A percentile compares a stretch with the other conserved stretches of the same genome.
Conservation (phyloP, 1,140 invertebrate genomes). For the Antheraea pernyi region DNA sequence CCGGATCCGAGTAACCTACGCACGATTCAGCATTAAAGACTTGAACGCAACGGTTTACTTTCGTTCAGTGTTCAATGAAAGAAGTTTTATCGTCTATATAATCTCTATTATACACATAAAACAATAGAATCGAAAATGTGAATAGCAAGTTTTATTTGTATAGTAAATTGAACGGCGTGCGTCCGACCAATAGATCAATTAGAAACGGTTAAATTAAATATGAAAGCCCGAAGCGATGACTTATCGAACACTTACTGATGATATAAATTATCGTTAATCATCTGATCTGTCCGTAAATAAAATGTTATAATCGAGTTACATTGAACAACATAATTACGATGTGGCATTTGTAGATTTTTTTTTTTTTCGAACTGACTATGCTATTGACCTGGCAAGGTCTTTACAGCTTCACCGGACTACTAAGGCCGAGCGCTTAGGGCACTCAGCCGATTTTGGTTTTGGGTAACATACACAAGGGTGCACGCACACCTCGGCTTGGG, state of each 20-base stretch:
- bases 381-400: too few species aligned
- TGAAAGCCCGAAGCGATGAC: slow-evolving; percentile 25
- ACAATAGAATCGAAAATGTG: background rate
- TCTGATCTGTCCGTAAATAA: slow-evolving; percentile 31
- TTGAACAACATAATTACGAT: slow-evolving; percentile 14
- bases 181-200: slow-evolving; percentile 43
- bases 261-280: slow-evolving; percentile 54
- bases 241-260: slow-evolving; percentile 28
- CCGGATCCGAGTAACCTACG: too few species aligned
- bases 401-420: too few species aligned
- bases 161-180: slow-evolving; percentile 16
- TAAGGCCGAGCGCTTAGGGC: too few species aligned
- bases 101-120: background rate
- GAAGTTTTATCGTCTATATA: too few species aligned
- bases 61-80: too few species aligned
- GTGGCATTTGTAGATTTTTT: slow-evolving; percentile 14
- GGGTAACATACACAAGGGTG: too few species aligned
- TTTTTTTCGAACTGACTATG: too few species aligned
- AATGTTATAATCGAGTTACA: slow-evolving; percentile 10
- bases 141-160: slow-evolving; percentile 1
- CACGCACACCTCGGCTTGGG: too few species aligned
- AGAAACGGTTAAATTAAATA: slow-evolving; percentile 31
- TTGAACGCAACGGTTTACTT: too few species aligned
- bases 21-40: too few species aligned
- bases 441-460: too few species aligned